These are phyloP conservation scores for Zosterops lateralis DNA, from an alignment of 2,113 vertebrate species.

Conservation along the genomic window DNA sequence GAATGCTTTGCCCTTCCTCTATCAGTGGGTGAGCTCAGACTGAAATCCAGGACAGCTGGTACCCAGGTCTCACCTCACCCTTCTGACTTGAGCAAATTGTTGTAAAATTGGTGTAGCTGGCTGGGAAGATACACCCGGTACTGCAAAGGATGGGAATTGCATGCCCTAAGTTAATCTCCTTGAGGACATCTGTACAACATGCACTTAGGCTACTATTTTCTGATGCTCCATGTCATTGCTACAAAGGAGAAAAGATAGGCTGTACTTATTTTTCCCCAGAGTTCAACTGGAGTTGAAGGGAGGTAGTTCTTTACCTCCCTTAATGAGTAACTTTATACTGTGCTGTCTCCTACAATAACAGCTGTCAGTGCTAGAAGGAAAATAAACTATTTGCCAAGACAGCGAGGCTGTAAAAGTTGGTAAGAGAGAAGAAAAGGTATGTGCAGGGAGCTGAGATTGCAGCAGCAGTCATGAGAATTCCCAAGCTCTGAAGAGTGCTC, in stretches of 20 bases:
- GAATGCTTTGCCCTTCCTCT: neutral
- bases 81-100: neutral
- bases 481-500: neutral
- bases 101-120: neutral
- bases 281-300: conserved; percentile 10
- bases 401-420: neutral
- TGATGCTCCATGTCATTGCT: neutral
- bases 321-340: neutral
- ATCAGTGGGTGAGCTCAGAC: neutral
- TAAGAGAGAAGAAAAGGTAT: neutral
- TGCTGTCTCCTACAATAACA: neutral
- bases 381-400: neutral
- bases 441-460: neutral
- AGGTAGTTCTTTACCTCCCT: neutral
- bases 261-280: neutral
- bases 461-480: neutral
- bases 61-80: neutral
- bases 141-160: neutral
- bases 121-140: neutral
- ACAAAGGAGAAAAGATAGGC: neutral
- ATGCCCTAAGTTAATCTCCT: neutral
- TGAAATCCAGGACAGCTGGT: neutral
- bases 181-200: neutral
- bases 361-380: neutral
- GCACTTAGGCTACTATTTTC: neutral